Evolutionary conservation across 2,888 invertebrate genomes (phyloP).

Genomic region (Philopedon plagiatum): DNA sequence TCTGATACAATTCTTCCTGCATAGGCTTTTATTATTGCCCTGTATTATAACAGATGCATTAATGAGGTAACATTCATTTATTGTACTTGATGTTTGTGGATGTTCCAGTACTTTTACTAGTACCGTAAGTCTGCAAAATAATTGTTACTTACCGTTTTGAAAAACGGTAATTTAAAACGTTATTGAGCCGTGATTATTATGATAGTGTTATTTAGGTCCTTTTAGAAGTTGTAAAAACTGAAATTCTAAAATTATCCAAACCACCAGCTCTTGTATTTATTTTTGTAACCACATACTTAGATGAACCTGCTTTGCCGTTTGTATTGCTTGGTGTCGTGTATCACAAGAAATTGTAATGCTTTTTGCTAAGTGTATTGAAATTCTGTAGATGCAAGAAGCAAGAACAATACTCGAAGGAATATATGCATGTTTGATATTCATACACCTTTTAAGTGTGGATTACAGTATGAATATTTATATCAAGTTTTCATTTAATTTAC

Average conservation of each 20-base stretch:
- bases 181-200: constrained; percentile 19
- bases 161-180: constrained; percentile 18
- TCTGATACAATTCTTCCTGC: constrained; percentile 2
- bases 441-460: neutral
- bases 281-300: neutral
- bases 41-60: constrained; percentile 35
- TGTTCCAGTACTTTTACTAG: constrained; percentile 37
- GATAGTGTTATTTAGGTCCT: constrained; percentile 7
- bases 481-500: neutral
- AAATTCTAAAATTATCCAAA: constrained; percentile 14
- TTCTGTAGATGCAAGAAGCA: neutral
- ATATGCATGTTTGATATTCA: neutral
- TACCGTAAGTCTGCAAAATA: constrained; percentile 33
- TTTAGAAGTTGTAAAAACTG: neutral
- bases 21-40: constrained; percentile 8
- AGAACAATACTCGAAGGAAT: neutral
- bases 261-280: neutral
- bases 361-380: neutral
- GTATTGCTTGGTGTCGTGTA: neutral
- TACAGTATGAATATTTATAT: neutral
- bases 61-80: constrained; percentile 18
- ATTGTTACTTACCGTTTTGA: constrained; percentile 23
- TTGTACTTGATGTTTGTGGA: constrained; percentile 5
- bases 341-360: neutral
- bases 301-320: neutral